Evolutionary conservation across 2,113 vertebrate genomes (phyloP), one percentile per base, ranked within the genome.

Genomic region (Falco punctatus): DNA sequence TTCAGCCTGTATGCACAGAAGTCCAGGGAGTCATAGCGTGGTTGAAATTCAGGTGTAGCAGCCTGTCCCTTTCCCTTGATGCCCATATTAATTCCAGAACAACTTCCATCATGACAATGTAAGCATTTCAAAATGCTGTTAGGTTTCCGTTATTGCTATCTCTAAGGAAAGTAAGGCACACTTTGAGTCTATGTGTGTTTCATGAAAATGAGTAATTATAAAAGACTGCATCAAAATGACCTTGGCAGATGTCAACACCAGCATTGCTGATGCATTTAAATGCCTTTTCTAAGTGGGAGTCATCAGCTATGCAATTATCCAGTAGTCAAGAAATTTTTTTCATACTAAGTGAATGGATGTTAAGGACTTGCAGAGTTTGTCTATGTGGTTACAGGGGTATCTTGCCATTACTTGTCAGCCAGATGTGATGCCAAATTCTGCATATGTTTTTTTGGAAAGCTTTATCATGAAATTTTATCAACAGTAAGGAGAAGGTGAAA

Each of bases 31-130:
- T 73, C 44, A 18, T 72, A 61, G 73, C 48, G 58, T 28, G 40
- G 71, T 90, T 96, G 71, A 89, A 91, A 97, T 96, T 96, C 96
- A 95, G 87, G 62, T 85, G 58, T 23, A 91, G 74, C 54, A 82
- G 82, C 74, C 89, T 85, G 71, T 91, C 81, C 69, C 46, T 89
- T 93, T 93, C 87, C 93, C 92, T 72, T 85, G 92, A 80, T 75
- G 49, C 78, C 62, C 80, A 23, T 88, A 96, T 93, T 95, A 95
- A 94, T 94, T 93, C 66, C 90, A 85, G 74, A 96, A 87, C 61
- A 95, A 77, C 62, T 85, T 94, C 58, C 80, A 73, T 85, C 35
- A 54, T 58, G 81, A 85, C 73, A 90, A 23, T n/a, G 15, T 70
- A 85, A 96, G 90, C 87, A 77, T 91, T 96, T 96, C 40, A 91